Conservation (phyloP, 2,113 vertebrate genomes). For the Megaleporinus macrocephalus region DNA sequence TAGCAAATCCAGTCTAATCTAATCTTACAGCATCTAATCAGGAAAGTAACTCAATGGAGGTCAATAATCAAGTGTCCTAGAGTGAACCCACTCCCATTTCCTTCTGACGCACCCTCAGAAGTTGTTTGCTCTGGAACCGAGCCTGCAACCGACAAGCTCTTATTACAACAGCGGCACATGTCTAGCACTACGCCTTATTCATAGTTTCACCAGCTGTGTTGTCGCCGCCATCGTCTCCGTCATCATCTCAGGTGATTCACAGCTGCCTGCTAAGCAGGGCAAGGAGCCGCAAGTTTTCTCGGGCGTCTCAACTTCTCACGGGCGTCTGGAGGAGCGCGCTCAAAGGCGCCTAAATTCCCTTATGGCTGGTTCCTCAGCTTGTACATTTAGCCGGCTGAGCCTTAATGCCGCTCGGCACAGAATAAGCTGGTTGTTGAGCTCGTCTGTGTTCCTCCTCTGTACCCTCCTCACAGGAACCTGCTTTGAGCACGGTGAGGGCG, state of each 20-base stretch:
- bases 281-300: neutral
- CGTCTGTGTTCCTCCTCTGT: slow-evolving; percentile 27
- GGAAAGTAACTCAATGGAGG: too few species aligned
- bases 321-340: slow-evolving; percentile 10
- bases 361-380: slow-evolving; percentile 25
- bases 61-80: too few species aligned
- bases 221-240: neutral
- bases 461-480: slow-evolving; percentile 29
- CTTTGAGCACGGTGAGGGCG: slow-evolving; percentile 44
- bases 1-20: too few species aligned
- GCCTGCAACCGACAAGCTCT: too few species aligned
- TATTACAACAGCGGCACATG: neutral
- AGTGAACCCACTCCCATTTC: too few species aligned
- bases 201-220: neutral
- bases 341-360: slow-evolving; percentile 31
- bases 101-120: too few species aligned
- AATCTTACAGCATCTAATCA: too few species aligned
- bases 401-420: slow-evolving; percentile 40
- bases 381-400: slow-evolving; percentile 43
- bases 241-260: slow-evolving; percentile 26
- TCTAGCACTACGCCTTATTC: slow-evolving; percentile 33
- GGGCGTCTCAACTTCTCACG: slow-evolving; percentile 27
- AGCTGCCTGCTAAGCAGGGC: neutral
- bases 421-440: slow-evolving; percentile 46
- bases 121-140: too few species aligned